Conservation (phyloP, 2,797 vertebrate genomes). For the Smutsia gigantea region DNA sequence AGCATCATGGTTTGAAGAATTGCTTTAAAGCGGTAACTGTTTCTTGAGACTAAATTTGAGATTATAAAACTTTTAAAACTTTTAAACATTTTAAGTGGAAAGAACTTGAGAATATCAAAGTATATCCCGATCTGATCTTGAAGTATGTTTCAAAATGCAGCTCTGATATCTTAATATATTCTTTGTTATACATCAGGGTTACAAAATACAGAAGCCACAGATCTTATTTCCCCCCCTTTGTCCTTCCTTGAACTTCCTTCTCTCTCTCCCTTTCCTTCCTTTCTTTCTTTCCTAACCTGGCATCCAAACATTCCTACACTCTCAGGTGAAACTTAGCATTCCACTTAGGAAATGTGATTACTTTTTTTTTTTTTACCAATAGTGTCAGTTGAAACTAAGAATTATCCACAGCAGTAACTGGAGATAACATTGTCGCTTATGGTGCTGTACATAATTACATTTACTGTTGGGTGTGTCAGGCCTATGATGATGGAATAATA, state of each 20-base stretch:
- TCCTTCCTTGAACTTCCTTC: not conserved
- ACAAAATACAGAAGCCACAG: not conserved
- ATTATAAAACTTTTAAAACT: not conserved
- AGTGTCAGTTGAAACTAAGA: not conserved
- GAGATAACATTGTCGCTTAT: not conserved
- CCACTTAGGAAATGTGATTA: not conserved
- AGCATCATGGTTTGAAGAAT: constrained; percentile 37
- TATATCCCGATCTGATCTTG: not conserved
- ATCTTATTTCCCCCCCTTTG: not conserved
- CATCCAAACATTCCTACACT: not conserved
- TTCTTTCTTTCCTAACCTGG: not conserved
- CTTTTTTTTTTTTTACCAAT: no score
- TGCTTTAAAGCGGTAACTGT: not conserved
- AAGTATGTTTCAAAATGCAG: constrained; percentile 48
- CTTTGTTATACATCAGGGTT: not conserved
- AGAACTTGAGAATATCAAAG: not conserved
- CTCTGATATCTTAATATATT: not conserved
- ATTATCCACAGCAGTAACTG: not conserved
- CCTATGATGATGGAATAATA: not conserved
- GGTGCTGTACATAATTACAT: not conserved
- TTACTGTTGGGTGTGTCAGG: not conserved
- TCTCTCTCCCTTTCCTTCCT: not conserved
- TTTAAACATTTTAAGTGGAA: not conserved
- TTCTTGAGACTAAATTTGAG: constrained; percentile 31
- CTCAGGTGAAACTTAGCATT: not conserved